Percentiles rank a stretch among this genome's conserved stretches.
Evolutionary conservation across 2,797 vertebrate genomes (phyloP).

Genomic region (Sebastes umbrosus): DNA sequence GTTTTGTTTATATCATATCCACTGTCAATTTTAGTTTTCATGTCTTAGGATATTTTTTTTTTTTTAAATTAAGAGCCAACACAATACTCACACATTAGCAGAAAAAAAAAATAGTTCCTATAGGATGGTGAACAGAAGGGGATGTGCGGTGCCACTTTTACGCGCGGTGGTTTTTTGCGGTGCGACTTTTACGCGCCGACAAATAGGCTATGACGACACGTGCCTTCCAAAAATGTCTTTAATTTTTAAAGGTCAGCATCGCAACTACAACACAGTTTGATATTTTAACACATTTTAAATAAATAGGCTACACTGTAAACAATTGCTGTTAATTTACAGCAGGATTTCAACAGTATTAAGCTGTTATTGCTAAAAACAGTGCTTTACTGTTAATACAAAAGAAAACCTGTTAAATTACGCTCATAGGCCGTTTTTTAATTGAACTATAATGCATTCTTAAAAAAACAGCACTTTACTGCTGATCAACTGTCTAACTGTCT

Average conservation of each 20-base stretch:
- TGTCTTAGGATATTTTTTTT: not conserved
- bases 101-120: not conserved
- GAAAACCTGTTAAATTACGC: no score
- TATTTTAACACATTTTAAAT: not conserved
- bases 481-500: no score
- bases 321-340: no score
- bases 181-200: conserved; percentile 5
- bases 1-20: not conserved
- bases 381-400: no score
- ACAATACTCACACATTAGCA: accelerated
- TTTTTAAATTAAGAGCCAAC: not conserved
- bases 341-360: no score
- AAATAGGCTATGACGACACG: not conserved
- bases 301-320: no score
- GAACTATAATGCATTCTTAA: no score
- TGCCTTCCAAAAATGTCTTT: not conserved
- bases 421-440: no score
- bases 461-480: no score
- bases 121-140: not conserved
- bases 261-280: not conserved
- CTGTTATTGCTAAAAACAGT: no score
- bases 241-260: not conserved
- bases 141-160: not conserved
- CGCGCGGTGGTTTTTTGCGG: not conserved
- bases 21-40: no score